phyloP scores from a whole-genome alignment of 2,797 vertebrate genomes.

The Sebastes kiyomatsui region DNA sequence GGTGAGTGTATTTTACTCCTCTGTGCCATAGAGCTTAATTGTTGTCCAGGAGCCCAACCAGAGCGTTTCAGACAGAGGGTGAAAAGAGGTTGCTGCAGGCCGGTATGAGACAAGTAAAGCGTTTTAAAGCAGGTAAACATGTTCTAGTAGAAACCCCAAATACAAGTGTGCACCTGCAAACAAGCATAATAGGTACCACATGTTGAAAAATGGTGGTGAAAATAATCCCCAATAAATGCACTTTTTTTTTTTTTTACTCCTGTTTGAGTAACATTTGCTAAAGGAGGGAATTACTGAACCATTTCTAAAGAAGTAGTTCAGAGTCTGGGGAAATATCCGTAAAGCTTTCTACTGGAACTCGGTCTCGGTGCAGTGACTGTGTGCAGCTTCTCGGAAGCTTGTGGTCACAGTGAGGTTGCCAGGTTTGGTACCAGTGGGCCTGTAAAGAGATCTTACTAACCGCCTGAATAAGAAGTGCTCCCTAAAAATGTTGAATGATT shows the following conservation, averaged over 20 bases:
- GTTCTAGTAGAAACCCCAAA: no score
- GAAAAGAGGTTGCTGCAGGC: no score
- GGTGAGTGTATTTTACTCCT: no score
- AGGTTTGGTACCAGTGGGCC: background rate
- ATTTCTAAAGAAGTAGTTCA: background rate
- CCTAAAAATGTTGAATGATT: background rate
- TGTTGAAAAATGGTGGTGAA: background rate
- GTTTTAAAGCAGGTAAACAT: no score
- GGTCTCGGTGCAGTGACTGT: background rate
- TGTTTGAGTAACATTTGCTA: background rate
- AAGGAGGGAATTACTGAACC: background rate
- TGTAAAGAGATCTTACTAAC: background rate
- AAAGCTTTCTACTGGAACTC: background rate
- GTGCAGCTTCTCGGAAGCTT: background rate
- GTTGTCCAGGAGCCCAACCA: no score
- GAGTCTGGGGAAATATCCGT: background rate
- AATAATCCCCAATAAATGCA: background rate
- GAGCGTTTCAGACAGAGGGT: no score
- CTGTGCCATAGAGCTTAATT: no score
- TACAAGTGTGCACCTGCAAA: no score
- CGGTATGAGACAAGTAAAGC: no score
- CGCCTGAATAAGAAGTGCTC: no score
- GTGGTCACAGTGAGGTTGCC: background rate
- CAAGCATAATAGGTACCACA: rapidly evolving
- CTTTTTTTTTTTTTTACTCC: background rate